These are phyloP conservation scores for Novumbra hubbsi DNA, from an alignment of 2,797 vertebrate genomes.

Conservation along the genomic window DNA sequence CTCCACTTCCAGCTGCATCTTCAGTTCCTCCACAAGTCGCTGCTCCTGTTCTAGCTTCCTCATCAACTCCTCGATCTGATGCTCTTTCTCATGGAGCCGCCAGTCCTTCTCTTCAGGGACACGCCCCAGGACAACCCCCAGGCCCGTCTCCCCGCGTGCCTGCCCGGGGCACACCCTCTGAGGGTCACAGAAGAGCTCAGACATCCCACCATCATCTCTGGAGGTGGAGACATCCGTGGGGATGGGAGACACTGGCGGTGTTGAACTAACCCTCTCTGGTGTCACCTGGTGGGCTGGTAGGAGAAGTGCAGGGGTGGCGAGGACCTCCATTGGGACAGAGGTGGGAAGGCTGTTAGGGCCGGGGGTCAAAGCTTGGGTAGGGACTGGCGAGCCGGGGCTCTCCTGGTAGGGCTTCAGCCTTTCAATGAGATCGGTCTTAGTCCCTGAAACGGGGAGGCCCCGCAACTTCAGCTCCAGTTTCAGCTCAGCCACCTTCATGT, in stretches of 20 bases:
- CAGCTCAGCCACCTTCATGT: slow-evolving; percentile 96
- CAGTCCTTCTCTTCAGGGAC: slow-evolving; percentile 83
- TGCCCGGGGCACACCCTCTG: slow-evolving; percentile 72
- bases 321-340: slow-evolving; percentile 65
- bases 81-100: slow-evolving; percentile 95
- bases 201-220: slow-evolving; percentile 72
- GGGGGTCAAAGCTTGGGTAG: slow-evolving; percentile 42
- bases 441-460: slow-evolving; percentile 93
- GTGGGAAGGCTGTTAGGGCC: slow-evolving; percentile 65
- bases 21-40: slow-evolving; percentile 90
- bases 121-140: slow-evolving; percentile 48
- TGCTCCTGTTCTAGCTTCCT: slow-evolving; percentile 94
- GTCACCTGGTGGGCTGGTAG: slow-evolving; percentile 55
- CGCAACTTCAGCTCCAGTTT: slow-evolving; percentile 95
- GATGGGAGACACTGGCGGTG: slow-evolving; percentile 84
- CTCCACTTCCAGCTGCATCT: slow-evolving; percentile 95
- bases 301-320: slow-evolving; percentile 54
- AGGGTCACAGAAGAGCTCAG: slow-evolving; percentile 75
- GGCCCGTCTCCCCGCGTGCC: not conserved
- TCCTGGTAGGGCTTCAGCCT: slow-evolving; percentile 92
- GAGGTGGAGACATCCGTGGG: slow-evolving; percentile 72
- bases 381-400: slow-evolving; percentile 36
- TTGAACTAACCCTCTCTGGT: slow-evolving; percentile 62
- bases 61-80: slow-evolving; percentile 93
- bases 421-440: slow-evolving; percentile 95